phyloP scores from a whole-genome alignment of 2,797 vertebrate genomes.

The Diplodus puntazzo region DNA sequence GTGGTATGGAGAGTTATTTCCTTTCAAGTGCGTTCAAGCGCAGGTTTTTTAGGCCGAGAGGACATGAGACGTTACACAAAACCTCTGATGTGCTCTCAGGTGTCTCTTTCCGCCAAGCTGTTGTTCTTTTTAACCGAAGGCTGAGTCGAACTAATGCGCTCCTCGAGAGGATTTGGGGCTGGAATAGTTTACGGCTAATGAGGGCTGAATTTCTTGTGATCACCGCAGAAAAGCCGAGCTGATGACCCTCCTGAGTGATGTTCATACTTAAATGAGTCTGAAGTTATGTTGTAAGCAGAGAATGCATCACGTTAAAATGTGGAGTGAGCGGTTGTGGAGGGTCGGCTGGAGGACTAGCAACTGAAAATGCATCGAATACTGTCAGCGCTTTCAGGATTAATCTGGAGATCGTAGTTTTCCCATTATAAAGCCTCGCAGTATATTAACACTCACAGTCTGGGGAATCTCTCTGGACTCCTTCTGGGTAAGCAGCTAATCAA shows the following conservation, averaged over 20 bases:
- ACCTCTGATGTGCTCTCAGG: constrained; percentile 15
- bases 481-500: constrained; percentile 27
- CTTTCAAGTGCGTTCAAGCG: neutral
- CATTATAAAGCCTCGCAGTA: neutral
- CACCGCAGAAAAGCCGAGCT: constrained; percentile 14
- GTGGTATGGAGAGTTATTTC: too few relatives aligned
- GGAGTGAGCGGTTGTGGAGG: constrained; percentile 3
- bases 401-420: constrained; percentile 18
- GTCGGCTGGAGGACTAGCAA: constrained; percentile 31
- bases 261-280: constrained; percentile 4
- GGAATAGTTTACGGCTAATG: constrained; percentile 24
- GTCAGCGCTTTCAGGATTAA: constrained; percentile 29
- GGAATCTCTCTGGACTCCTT: neutral
- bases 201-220: constrained; percentile 25
- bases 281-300: constrained; percentile 19
- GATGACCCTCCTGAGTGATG: neutral
- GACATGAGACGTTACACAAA: neutral
- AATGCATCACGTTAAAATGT: constrained; percentile 19
- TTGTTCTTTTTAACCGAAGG: constrained; percentile 3
- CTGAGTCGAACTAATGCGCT: constrained; percentile 13
- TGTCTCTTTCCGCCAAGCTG: constrained; percentile 26
- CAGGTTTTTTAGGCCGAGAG: neutral
- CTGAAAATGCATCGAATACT: constrained; percentile 33
- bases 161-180: neutral
- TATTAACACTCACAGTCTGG: constrained; percentile 20